Evolutionary conservation across 2,888 invertebrate species (phyloP).

Genomic region (Eugnorisma glareosa): DNA sequence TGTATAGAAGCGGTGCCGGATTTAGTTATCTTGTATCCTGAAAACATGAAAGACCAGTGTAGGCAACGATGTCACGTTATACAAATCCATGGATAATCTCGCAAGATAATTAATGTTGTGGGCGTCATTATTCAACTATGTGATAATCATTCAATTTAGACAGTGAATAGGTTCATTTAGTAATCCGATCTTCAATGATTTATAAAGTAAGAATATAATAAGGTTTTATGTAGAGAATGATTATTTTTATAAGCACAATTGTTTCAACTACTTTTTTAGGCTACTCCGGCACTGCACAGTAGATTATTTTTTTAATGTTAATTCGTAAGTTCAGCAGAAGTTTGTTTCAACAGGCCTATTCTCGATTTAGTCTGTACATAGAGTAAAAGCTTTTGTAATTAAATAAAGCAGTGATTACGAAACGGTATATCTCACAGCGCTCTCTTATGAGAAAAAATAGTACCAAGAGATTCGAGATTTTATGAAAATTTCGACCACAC

Average conservation of each 20-base stretch:
- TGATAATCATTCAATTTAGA: background rate
- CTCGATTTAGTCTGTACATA: conserved; percentile 62
- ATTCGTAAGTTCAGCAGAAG: conserved; percentile 34
- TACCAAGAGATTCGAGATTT: conserved; percentile 14
- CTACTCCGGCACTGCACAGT: conserved; percentile 1
- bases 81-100: background rate
- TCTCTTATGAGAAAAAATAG: conserved; percentile 3
- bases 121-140: background rate
- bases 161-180: background rate
- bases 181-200: background rate
- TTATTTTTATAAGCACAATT: too few species aligned
- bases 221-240: background rate
- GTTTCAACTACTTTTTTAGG: background rate
- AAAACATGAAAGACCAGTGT: background rate
- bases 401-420: conserved; percentile 5
- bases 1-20: conserved; percentile 31
- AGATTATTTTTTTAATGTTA: conserved; percentile 15
- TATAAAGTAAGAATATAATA: background rate
- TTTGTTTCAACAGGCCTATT: conserved; percentile 68
- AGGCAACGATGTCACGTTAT: background rate
- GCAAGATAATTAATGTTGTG: background rate
- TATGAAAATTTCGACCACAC: background rate
- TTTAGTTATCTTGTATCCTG: background rate
- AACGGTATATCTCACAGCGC: conserved; percentile 10
- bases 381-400: conserved; percentile 1